These are phyloP conservation scores for Cephonodes hylas DNA, from an alignment of 2,888 invertebrate species.

Conservation along the genomic window DNA sequence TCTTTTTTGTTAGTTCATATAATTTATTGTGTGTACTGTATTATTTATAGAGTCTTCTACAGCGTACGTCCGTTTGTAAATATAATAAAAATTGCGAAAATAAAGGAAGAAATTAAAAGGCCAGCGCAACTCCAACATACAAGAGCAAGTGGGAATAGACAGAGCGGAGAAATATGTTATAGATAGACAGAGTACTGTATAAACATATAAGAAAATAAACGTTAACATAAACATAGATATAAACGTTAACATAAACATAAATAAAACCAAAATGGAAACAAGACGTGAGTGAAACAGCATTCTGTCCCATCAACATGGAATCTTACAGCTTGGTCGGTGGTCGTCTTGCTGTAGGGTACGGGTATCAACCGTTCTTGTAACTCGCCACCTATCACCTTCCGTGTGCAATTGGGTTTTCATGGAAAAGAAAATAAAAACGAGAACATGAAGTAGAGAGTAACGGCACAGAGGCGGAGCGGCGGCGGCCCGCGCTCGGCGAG, in stretches of 20 bases:
- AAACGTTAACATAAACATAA: constrained; percentile 54
- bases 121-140: constrained; percentile 55
- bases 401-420: constrained; percentile 92
- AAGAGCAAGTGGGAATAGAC: constrained; percentile 48
- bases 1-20: too few relatives aligned
- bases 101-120: constrained; percentile 49
- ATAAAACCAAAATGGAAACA: constrained; percentile 55
- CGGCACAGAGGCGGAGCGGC: constrained; percentile 46
- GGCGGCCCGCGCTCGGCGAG: not conserved
- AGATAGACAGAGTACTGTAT: constrained; percentile 71
- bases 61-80: not conserved
- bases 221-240: constrained; percentile 37
- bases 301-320: constrained; percentile 44
- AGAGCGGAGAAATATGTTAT: constrained; percentile 42
- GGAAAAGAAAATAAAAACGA: constrained; percentile 85
- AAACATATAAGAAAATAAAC: constrained; percentile 57
- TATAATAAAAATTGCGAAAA: not conserved
- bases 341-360: constrained; percentile 99
- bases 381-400: constrained; percentile 99
- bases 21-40: not conserved
- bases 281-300: constrained; percentile 68
- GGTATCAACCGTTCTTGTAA: constrained; percentile 99
- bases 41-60: not conserved
- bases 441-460: constrained; percentile 75
- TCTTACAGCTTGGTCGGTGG: constrained; percentile 99